Percentiles rank a stretch among this genome's conserved stretches.
These are phyloP conservation scores for Leptinotarsa peninsularis DNA, from an alignment of 2,888 invertebrate species.

Conservation along the genomic window DNA sequence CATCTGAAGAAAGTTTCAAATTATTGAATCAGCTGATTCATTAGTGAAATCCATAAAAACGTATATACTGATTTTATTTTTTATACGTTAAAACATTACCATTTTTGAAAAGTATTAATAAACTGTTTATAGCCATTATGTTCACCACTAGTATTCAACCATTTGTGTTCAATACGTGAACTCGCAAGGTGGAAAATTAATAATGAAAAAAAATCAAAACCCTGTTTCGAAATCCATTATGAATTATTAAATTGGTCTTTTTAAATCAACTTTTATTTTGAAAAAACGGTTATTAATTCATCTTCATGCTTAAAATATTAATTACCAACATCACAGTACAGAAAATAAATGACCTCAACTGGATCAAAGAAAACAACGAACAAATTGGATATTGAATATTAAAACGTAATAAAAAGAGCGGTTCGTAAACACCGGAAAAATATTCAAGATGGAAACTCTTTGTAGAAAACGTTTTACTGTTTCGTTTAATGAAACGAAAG, in stretches of 20 bases:
- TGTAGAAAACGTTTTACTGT: slow-evolving; percentile 4
- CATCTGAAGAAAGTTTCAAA: too few relatives aligned
- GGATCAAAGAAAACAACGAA: background rate
- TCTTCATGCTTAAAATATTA: background rate
- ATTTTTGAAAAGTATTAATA: too few relatives aligned
- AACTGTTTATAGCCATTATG: too few relatives aligned
- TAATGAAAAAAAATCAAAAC: too few relatives aligned
- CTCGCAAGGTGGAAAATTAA: too few relatives aligned
- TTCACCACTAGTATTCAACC: too few relatives aligned
- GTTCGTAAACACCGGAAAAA: background rate
- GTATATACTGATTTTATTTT: too few relatives aligned
- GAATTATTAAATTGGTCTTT: background rate
- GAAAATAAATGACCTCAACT: background rate
- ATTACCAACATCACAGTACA: background rate
- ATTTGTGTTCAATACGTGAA: too few relatives aligned
- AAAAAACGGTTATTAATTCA: background rate
- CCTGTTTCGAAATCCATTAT: too few relatives aligned
- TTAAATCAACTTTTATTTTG: background rate
- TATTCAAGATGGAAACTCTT: slow-evolving; percentile 12
- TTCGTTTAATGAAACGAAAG: background rate
- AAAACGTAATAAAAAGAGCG: slow-evolving; percentile 1
- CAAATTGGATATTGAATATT: slow-evolving; percentile 2
- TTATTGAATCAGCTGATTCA: too few relatives aligned
- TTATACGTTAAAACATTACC: too few relatives aligned
- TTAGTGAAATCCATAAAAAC: too few relatives aligned